These are phyloP conservation scores for Hypomecis punctinalis DNA, from an alignment of 2,888 invertebrate genomes.

Conservation along the genomic window DNA sequence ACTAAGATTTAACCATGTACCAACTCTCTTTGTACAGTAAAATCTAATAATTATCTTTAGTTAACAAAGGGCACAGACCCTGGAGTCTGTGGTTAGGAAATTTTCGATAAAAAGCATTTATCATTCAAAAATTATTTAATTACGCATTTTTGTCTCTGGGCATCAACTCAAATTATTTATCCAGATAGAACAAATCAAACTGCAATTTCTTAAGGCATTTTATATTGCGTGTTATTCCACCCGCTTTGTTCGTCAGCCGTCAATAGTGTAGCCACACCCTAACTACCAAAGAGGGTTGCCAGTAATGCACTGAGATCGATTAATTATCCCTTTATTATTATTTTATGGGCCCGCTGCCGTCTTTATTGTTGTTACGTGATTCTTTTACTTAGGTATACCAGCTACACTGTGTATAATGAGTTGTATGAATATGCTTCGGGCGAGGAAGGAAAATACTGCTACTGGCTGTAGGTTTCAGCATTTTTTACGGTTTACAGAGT, in stretches of 20 bases:
- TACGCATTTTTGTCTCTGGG: too few species aligned
- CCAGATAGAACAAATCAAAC: background rate
- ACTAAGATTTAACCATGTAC: too few species aligned
- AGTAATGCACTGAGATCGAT: slow-evolving; percentile 81
- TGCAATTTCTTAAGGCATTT: slow-evolving; percentile 40
- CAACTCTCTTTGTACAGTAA: too few species aligned
- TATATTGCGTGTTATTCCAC: slow-evolving; percentile 16
- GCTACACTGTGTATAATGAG: background rate
- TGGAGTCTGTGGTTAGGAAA: too few species aligned
- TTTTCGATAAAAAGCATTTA: too few species aligned
- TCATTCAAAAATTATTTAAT: too few species aligned
- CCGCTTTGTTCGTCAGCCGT: slow-evolving; percentile 24
- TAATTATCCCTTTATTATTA: slow-evolving; percentile 84
- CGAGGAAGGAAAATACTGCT: too few species aligned
- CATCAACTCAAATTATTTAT: background rate
- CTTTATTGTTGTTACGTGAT: slow-evolving; percentile 34
- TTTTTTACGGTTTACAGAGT: too few species aligned
- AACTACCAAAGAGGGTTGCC: slow-evolving; percentile 62
- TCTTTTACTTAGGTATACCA: slow-evolving; percentile 11
- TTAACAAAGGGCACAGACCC: too few species aligned
- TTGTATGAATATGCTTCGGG: background rate
- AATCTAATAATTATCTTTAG: too few species aligned
- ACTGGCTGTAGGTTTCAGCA: too few species aligned
- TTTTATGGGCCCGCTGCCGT: slow-evolving; percentile 67
- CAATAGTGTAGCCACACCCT: slow-evolving; percentile 47